Evolutionary conservation across 2,797 vertebrate species (phyloP).

Genomic region (Cyclura pinguis): DNA sequence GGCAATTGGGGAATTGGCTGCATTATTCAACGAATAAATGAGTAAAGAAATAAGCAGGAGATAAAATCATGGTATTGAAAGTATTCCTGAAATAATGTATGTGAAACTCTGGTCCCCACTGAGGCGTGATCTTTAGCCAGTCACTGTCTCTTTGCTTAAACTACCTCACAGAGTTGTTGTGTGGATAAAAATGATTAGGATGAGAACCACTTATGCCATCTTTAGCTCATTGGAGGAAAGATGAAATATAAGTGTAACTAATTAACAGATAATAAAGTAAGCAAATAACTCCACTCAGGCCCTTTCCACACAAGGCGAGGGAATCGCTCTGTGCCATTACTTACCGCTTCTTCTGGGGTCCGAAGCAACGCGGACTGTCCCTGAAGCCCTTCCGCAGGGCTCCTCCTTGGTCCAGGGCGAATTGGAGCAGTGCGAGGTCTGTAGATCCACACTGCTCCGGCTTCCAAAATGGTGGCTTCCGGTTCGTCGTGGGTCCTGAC

Average conservation of each 20-base stretch:
- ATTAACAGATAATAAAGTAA: not conserved
- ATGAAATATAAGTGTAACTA: not conserved
- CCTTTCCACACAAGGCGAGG: too few relatives aligned
- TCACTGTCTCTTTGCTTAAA: not conserved
- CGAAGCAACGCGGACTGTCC: too few relatives aligned
- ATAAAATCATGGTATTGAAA: not conserved
- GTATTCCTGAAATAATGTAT: not conserved
- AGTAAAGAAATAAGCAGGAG: not conserved
- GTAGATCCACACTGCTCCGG: too few relatives aligned
- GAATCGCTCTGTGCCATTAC: too few relatives aligned
- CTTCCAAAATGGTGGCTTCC: too few relatives aligned
- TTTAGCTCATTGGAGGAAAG: not conserved
- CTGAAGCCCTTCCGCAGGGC: too few relatives aligned
- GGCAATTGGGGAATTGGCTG: not conserved
- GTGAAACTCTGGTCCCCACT: not conserved
- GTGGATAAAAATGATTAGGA: not conserved
- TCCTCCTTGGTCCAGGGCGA: too few relatives aligned
- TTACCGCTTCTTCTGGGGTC: too few relatives aligned
- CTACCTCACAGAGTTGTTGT: not conserved
- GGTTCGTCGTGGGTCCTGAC: too few relatives aligned
- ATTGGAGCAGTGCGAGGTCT: too few relatives aligned
- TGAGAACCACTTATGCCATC: not conserved
- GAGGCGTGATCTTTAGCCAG: not conserved
- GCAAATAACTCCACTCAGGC: too few relatives aligned
- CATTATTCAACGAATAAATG: not conserved